Evolutionary conservation across 2,797 vertebrate species (phyloP).

Genomic region (Coccyzus lansbergi): DNA sequence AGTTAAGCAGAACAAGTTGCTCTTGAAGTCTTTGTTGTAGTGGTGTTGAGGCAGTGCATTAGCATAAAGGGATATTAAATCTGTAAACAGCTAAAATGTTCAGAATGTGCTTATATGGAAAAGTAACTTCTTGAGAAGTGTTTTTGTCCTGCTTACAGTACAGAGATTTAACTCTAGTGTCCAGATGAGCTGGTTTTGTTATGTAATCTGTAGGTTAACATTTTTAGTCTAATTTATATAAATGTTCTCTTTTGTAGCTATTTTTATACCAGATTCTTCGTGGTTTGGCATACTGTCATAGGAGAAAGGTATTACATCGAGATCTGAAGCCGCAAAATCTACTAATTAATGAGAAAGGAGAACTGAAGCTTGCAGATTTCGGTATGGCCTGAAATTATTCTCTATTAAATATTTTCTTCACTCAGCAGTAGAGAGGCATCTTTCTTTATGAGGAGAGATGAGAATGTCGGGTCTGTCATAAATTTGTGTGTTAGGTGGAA

Average conservation of each 20-base stretch:
- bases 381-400: conserved; percentile 72
- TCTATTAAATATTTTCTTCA: neutral
- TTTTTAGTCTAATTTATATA: conserved; percentile 44
- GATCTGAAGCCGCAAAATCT: conserved; percentile 88
- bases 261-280: conserved; percentile 88
- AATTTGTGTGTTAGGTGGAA: neutral
- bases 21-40: neutral
- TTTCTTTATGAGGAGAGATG: neutral
- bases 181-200: neutral
- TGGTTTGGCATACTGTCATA: conserved; percentile 86
- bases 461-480: neutral
- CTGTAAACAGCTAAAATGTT: neutral
- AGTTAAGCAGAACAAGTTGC: neutral
- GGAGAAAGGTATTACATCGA: conserved; percentile 85
- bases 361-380: conserved; percentile 86
- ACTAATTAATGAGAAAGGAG: conserved; percentile 86
- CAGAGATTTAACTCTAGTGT: neutral
- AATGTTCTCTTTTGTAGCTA: conserved; percentile 75
- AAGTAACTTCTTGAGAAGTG: neutral
- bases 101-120: neutral
- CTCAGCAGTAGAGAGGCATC: neutral
- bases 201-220: neutral
- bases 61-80: neutral
- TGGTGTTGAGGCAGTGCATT: neutral
- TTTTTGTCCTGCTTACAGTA: neutral